Base-by-base conservation (phyloP, 2,113 vertebrate species). In the Nyctereutes procyonoides region DNA sequence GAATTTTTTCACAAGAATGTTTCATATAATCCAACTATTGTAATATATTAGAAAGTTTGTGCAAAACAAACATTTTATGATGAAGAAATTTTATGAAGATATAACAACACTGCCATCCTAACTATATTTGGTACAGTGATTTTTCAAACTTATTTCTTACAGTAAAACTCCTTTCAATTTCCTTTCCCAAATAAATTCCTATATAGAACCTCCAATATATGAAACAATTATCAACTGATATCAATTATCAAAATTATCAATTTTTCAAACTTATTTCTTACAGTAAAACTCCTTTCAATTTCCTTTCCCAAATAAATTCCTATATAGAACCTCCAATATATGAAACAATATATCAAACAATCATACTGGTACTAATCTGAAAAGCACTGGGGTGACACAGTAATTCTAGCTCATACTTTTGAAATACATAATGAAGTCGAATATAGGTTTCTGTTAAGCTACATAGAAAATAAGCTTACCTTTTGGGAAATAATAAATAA, bases 381-480 rank as follows among this genome's bases (percentile, higher is more conserved):
- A 97, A 97, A 97, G 62, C 43, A 81, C 1, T 71, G 12, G 14
- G 43, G 1, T 77, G 67, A 58, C 87, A 92, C 48, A 79, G 24
- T 60, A 84, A 84, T 84, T 93, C 77, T 80, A 48, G 79, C 43
- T 71, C 10, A 20, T 38, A 77, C 24, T 88, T 93, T 58, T 84
- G 55, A 97, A 97, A 95, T 73, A 58, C 11, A 83, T 55, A 88
- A 80, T 30, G 58, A 82, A 92, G 12, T 2, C 90, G n/a, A 96
- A 88, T 80, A 67, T 2, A 51, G 85, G 38, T 65, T 67, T 96
- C 65, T 93, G 51, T 71, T 96, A 97, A 71, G 88, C 35, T 87
- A 77, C 26, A 76, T 5, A 69, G 43, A 71, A 89, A 93, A 95
- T 51, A 93, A 51, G 35, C 32, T 43, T 91, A 82, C 26, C 38